phyloP scores from a whole-genome alignment of 1,140 invertebrate genomes.

The Platorchestia sp. region DNA sequence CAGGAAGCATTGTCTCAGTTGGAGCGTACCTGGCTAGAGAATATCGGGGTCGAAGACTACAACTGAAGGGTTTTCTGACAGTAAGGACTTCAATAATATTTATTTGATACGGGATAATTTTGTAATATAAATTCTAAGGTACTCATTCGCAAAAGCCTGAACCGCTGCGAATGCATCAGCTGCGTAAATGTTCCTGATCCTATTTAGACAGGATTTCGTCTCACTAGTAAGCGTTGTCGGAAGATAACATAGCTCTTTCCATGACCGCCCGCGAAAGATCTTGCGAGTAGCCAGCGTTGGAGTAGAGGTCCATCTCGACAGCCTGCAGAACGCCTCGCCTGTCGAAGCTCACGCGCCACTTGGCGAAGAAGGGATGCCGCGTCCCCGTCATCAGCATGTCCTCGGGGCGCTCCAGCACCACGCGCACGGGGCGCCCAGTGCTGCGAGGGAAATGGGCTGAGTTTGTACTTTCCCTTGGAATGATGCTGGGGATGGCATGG shows the following conservation, averaged over 20 bases:
- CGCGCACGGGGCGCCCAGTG: constrained; percentile 80
- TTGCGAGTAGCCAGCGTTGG: constrained; percentile 85
- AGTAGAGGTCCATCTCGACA: constrained; percentile 81
- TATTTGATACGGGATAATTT: too few species aligned
- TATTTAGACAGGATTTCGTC: not conserved
- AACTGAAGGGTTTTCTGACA: too few species aligned
- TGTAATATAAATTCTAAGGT: too few species aligned
- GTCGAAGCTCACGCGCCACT: constrained; percentile 88
- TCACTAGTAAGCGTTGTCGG: constrained; percentile 62
- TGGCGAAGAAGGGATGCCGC: constrained; percentile 88
- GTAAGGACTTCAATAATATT: too few species aligned
- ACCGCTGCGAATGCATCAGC: too few species aligned
- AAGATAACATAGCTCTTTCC: constrained; percentile 57
- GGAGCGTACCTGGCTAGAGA: too few species aligned
- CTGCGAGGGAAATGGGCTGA: constrained; percentile 31
- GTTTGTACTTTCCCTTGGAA: not conserved
- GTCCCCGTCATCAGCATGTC: constrained; percentile 92
- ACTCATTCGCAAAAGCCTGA: too few species aligned
- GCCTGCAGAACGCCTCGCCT: constrained; percentile 82
- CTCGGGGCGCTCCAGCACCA: constrained; percentile 92
- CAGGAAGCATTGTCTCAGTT: too few species aligned
- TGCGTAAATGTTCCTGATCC: too few species aligned
- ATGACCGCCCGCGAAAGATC: constrained; percentile 79
- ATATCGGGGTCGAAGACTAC: too few species aligned
- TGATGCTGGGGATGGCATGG: too few species aligned